A percentile compares a stretch with the other conserved stretches of the same genome.
phyloP scores from a whole-genome alignment of 2,888 invertebrate species.

The Drosophila fulvimacula region DNA sequence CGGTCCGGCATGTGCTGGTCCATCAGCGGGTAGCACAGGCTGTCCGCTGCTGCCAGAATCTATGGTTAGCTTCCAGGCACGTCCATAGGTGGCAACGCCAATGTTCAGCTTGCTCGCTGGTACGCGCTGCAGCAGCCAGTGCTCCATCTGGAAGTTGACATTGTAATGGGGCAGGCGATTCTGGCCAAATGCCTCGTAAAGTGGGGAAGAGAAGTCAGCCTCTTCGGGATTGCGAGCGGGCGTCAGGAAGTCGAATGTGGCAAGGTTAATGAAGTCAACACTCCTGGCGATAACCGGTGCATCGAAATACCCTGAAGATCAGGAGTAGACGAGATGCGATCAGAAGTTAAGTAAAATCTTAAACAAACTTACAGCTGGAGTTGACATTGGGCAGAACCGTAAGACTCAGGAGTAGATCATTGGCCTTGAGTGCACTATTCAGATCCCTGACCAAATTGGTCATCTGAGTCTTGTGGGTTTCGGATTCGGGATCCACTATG shows the following conservation, averaged over 20 bases:
- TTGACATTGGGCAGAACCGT: constrained; percentile 92
- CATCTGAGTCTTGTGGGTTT: constrained; percentile 91
- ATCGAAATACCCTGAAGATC: constrained; percentile 90
- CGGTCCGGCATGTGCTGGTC: constrained; percentile 89
- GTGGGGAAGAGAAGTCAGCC: constrained; percentile 91
- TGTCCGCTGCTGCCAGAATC: constrained; percentile 91
- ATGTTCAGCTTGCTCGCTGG: constrained; percentile 89
- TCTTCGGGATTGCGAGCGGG: constrained; percentile 91
- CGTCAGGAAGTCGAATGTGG: constrained; percentile 92
- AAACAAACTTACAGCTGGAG: constrained; percentile 87
- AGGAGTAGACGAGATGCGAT: neutral
- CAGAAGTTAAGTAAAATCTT: too few species aligned
- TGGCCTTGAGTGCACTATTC: constrained; percentile 88
- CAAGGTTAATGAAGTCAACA: constrained; percentile 91
- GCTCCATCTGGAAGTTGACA: constrained; percentile 88
- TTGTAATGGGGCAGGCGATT: constrained; percentile 87
- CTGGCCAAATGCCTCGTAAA: constrained; percentile 90
- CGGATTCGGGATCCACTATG: constrained; percentile 90
- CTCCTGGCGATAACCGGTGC: constrained; percentile 89
- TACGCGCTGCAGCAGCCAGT: constrained; percentile 87
- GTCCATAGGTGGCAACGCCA: constrained; percentile 90
- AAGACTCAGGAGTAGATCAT: constrained; percentile 88
- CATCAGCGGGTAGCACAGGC: constrained; percentile 89
- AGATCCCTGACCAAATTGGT: constrained; percentile 90
- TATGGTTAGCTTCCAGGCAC: constrained; percentile 91